Base-by-base conservation (phyloP, 2,113 vertebrate genomes). In the Acrocephalus kingi region DNA sequence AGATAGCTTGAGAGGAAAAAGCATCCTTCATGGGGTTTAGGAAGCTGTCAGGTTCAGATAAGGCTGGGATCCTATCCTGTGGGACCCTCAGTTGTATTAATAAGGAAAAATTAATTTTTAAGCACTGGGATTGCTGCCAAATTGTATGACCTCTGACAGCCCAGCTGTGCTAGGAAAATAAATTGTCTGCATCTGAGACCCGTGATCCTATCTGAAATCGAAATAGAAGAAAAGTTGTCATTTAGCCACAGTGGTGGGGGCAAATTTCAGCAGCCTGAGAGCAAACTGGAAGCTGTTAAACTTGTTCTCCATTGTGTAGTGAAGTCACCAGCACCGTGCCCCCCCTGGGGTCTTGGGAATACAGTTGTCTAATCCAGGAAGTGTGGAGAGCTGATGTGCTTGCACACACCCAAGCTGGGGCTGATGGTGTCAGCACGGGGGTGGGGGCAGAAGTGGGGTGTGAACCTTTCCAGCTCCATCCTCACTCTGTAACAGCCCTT, bases 91-190 rank as follows among this genome's bases (percentile, higher is more conserved):
- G 96, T 97, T 98, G 97, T 98, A 98, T 98, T 98, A 98, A 98
- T 98, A 98, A 97, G 98, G 97, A 98, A 98, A 98, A 98, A 98
- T 98, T 98, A 98, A 98, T 98, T 98, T 98, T 98, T 98, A 98
- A 98, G 97, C 97, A 96, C 98, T 98, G 98, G 98, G 98, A 98
- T 95, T 69, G 33, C 97, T 98, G 98, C 98, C 98, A 98, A 98
- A 98, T 98, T 98, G 97, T 98, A 96, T 97, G 97, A 98, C 98
- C 98, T 98, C 98, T 97, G 97, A 97, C 96, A 97, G 97, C 97
- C 97, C 98, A 98, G 98, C 98, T 98, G 98, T 92, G 97, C 94
- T 98, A 96, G 96, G 97, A 97, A 98, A 98, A 98, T 98, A 98
- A 98, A 98, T 98, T 45, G 83, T 97, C 96, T 97, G 6, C 97